phyloP scores from a whole-genome alignment of 2,888 invertebrate species.

The Marasmarcha lunaedactyla region DNA sequence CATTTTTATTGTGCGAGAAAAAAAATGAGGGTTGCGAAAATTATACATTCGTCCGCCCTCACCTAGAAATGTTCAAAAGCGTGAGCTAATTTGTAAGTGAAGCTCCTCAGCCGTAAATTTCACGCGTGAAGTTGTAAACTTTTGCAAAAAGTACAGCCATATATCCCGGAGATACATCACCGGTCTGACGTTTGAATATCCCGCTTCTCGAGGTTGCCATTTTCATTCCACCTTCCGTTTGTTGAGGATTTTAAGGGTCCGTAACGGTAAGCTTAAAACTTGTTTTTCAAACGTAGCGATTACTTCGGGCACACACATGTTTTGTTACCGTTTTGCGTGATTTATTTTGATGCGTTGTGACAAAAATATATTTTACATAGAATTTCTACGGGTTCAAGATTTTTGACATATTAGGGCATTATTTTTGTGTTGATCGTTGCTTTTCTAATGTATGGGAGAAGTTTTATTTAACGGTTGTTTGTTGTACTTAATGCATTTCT shows the following conservation, averaged over 20 bases:
- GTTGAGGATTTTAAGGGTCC: slow-evolving; percentile 20
- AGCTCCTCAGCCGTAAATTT: slow-evolving; percentile 39
- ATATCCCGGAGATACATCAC: slow-evolving; percentile 56
- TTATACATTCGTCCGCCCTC: slow-evolving; percentile 17
- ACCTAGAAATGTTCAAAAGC: slow-evolving; percentile 25
- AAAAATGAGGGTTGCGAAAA: slow-evolving; percentile 19
- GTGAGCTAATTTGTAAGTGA: slow-evolving; percentile 46
- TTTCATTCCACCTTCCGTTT: slow-evolving; percentile 26
- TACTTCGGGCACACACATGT: too few relatives aligned
- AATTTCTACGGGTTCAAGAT: too few relatives aligned
- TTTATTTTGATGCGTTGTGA: too few relatives aligned
- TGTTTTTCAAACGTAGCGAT: slow-evolving; percentile 8
- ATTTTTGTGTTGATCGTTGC: too few relatives aligned
- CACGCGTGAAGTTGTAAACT: slow-evolving; percentile 44
- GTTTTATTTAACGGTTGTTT: too few relatives aligned
- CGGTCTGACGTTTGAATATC: slow-evolving; percentile 50
- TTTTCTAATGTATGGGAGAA: too few relatives aligned
- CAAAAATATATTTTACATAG: too few relatives aligned
- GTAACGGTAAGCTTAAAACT: slow-evolving; percentile 8
- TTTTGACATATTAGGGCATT: too few relatives aligned
- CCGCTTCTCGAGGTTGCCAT: slow-evolving; percentile 43
- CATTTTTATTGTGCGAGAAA: slow-evolving; percentile 23
- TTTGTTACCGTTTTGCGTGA: too few relatives aligned
- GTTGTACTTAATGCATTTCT: too few relatives aligned
- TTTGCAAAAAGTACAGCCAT: slow-evolving; percentile 51